Percentiles rank a stretch among this genome's conserved stretches.
Evolutionary conservation across 2,113 vertebrate species (phyloP).

Genomic region (Triplophysa rosa): DNA sequence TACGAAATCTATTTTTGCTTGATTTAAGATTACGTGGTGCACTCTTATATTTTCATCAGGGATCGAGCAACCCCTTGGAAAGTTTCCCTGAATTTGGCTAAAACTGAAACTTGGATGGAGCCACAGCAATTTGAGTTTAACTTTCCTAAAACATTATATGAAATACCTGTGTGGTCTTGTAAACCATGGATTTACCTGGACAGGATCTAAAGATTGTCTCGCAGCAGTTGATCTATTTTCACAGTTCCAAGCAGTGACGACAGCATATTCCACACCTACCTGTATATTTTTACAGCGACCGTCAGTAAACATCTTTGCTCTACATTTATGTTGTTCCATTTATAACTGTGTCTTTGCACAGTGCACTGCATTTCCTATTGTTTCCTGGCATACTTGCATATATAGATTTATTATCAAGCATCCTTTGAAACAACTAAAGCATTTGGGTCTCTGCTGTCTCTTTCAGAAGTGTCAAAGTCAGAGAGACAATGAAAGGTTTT

Average conservation of each 20-base stretch:
- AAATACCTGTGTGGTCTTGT: constrained; percentile 18
- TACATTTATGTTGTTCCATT: constrained; percentile 43
- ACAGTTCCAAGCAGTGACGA: constrained; percentile 32
- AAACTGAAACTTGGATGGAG: constrained; percentile 4
- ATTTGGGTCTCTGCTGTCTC: constrained; percentile 35
- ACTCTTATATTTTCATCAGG: constrained; percentile 1
- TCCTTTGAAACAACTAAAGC: constrained; percentile 18
- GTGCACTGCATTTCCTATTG: constrained; percentile 30
- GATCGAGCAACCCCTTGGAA: background rate
- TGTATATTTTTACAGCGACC: constrained; percentile 43
- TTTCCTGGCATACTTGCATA: constrained; percentile 43
- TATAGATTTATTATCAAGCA: constrained; percentile 46
- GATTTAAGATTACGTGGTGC: constrained; percentile 17
- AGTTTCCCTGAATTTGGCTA: background rate
- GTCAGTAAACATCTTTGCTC: constrained; percentile 43
- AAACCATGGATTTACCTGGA: constrained; percentile 24
- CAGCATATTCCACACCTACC: constrained; percentile 29
- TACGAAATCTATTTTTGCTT: background rate
- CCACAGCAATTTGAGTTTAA: background rate
- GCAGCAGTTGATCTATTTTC: constrained; percentile 39
- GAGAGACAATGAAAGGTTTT: constrained; percentile 20
- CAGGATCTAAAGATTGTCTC: constrained; percentile 26
- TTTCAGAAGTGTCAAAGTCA: constrained; percentile 33
- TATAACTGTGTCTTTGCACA: constrained; percentile 35
- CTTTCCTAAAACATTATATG: background rate